Conservation (phyloP, 2,888 invertebrate species). For the Apoda limacodes region DNA sequence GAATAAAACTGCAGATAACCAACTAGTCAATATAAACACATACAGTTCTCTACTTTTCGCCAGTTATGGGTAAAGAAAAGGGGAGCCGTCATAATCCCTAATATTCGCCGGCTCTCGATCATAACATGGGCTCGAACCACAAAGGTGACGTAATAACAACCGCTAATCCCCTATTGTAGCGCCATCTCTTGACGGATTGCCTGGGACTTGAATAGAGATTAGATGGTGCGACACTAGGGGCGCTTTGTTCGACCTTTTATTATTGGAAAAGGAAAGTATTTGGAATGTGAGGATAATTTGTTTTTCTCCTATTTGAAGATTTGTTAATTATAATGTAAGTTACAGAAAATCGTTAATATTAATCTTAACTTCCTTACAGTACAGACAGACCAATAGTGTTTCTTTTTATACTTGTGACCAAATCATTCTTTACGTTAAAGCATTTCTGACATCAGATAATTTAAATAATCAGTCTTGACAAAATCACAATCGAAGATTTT, state of each 20-base stretch:
- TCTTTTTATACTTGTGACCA: no score
- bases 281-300: slow-evolving; percentile 43
- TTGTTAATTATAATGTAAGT: slow-evolving; percentile 15
- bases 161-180: slow-evolving; percentile 64
- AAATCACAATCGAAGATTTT: no score
- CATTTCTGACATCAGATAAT: no score
- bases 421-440: no score
- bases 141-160: slow-evolving; percentile 64
- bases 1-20: no score
- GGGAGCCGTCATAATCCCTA: slow-evolving; percentile 62
- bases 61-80: slow-evolving; percentile 37
- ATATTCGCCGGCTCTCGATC: slow-evolving; percentile 61
- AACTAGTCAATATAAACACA: no score
- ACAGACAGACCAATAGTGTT: no score
- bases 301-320: slow-evolving; percentile 40
- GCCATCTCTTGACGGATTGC: slow-evolving; percentile 67
- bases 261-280: slow-evolving; percentile 35
- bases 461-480: no score
- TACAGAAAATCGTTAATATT: no score
- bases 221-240: slow-evolving; percentile 37
- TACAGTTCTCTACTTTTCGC: no score
- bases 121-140: slow-evolving; percentile 47
- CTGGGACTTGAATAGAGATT: slow-evolving; percentile 54
- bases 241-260: slow-evolving; percentile 52
- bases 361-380: no score